Conservation (phyloP, 2,113 vertebrate genomes). For the Gymnogyps californianus region DNA sequence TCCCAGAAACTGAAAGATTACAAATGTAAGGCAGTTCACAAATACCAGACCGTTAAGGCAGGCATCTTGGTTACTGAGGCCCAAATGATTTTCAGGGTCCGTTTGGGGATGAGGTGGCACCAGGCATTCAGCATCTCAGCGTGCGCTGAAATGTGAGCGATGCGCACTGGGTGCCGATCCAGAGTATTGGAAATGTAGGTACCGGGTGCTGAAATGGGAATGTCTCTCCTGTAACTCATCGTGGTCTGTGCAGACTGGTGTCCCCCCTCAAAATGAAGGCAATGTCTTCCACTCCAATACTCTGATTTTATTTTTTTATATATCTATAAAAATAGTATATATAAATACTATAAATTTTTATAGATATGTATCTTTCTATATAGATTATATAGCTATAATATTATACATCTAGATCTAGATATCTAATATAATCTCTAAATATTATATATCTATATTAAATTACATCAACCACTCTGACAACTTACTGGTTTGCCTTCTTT, state of each 20-base stretch:
- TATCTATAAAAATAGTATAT: too few species aligned
- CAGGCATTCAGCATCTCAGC: neutral
- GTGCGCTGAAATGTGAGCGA: fast-evolving
- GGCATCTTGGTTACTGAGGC: neutral
- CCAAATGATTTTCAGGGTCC: neutral
- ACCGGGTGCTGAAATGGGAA: neutral
- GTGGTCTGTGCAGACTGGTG: neutral
- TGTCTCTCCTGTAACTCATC: neutral
- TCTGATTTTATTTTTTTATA: neutral
- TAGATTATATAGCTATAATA: neutral
- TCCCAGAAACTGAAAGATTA: neutral
- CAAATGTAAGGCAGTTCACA: neutral
- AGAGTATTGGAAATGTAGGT: neutral
- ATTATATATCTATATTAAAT: neutral
- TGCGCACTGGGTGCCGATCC: neutral
- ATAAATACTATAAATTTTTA: neutral
- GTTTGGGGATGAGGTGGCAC: neutral
- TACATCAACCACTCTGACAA: neutral
- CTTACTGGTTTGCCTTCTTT: neutral
- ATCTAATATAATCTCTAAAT: neutral
- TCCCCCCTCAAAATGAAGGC: neutral
- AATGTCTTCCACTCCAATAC: neutral
- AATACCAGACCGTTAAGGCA: neutral
- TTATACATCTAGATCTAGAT: neutral
- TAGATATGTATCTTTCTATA: neutral